Conservation (phyloP, 1,140 invertebrate genomes). For the Uloborus diversus region DNA sequence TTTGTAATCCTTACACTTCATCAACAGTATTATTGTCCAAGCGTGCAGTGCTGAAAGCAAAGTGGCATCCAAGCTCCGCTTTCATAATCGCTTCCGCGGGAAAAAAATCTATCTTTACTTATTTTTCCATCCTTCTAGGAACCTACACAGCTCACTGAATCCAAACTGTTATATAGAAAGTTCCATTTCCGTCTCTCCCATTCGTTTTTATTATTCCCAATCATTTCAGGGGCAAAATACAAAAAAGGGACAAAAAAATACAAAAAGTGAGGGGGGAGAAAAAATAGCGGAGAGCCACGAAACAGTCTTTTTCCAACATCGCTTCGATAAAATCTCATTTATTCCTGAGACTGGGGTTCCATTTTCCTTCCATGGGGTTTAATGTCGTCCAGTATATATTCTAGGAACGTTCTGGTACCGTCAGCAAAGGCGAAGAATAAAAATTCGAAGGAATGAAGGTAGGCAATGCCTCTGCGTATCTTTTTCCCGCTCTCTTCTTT, state of each 20-base stretch:
- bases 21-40: too few species aligned
- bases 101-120: constrained; percentile 22
- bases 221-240: constrained; percentile 51
- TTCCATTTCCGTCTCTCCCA: constrained; percentile 42
- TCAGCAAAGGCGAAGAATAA: background rate
- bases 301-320: constrained; percentile 24
- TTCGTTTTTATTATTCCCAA: constrained; percentile 55
- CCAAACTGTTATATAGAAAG: constrained; percentile 46
- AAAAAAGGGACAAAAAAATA: too few species aligned
- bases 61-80: constrained; percentile 25
- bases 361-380: constrained; percentile 44
- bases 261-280: too few species aligned
- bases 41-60: background rate
- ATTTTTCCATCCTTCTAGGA: constrained; percentile 35
- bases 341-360: constrained; percentile 30
- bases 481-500: background rate
- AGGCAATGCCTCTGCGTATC: background rate
- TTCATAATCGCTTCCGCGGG: constrained; percentile 32
- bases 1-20: too few species aligned
- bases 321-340: constrained; percentile 53
- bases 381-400: constrained; percentile 51
- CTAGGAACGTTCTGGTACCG: constrained; percentile 22
- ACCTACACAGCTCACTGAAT: constrained; percentile 45
- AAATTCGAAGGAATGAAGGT: constrained; percentile 7
- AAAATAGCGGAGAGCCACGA: constrained; percentile 1